Conservation (phyloP, 2,888 invertebrate species). For the Acheta domesticus region DNA sequence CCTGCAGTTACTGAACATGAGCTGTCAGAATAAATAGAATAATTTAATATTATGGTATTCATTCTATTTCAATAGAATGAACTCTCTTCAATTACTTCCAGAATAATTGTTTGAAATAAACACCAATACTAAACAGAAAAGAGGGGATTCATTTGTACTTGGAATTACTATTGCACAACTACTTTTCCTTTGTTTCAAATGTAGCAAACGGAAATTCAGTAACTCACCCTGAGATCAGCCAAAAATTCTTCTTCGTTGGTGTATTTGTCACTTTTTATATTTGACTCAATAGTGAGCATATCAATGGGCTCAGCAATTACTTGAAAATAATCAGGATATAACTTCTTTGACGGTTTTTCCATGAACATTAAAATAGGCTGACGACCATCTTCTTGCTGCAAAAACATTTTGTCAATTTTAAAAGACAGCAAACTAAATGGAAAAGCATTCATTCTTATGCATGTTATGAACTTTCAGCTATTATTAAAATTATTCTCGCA, state of each 20-base stretch:
- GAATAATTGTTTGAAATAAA: not conserved
- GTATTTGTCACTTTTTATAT: slow-evolving; percentile 74
- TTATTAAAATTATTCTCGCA: too few relatives aligned
- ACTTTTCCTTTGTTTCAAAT: too few relatives aligned
- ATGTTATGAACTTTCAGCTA: too few relatives aligned
- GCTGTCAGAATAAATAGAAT: slow-evolving; percentile 54
- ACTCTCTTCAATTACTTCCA: not conserved
- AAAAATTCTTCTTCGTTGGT: slow-evolving; percentile 57
- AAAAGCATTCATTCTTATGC: slow-evolving; percentile 24
- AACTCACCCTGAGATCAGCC: slow-evolving; percentile 56
- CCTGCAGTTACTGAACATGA: slow-evolving; percentile 98
- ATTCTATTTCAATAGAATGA: too few relatives aligned
- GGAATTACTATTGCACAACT: too few relatives aligned
- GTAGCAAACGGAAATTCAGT: not conserved
- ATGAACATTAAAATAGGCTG: slow-evolving; percentile 89
- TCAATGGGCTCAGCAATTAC: slow-evolving; percentile 92
- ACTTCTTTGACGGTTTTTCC: slow-evolving; percentile 92
- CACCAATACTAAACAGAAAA: not conserved
- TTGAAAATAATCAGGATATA: slow-evolving; percentile 84
- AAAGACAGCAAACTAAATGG: slow-evolving; percentile 25
- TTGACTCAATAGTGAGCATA: slow-evolving; percentile 87
- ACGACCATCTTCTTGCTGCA: slow-evolving; percentile 69
- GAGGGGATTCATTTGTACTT: not conserved
- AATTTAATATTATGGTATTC: not conserved
- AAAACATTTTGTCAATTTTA: slow-evolving; percentile 33